Evolutionary conservation across 2,888 invertebrate genomes (phyloP).

Genomic region (Epinotia brunnichana): DNA sequence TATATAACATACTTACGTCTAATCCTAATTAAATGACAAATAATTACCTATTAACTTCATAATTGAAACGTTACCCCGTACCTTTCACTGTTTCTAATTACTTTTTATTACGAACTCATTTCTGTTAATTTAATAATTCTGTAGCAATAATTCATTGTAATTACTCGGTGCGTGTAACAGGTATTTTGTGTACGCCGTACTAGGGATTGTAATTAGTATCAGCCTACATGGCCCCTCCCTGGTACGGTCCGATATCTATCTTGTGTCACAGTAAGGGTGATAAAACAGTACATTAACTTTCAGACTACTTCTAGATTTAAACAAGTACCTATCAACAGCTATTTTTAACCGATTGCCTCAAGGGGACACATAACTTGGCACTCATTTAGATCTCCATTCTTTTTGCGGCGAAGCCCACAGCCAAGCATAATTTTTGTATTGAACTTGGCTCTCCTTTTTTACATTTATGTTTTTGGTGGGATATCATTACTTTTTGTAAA

Average conservation of each 20-base stretch:
- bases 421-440: no score
- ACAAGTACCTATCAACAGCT: no score
- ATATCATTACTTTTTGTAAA: no score
- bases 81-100: slow-evolving; percentile 44
- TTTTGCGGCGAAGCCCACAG: no score
- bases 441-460: no score
- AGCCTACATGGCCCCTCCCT: slow-evolving; percentile 40
- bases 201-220: slow-evolving; percentile 44
- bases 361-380: no score
- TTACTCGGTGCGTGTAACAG: slow-evolving; percentile 47
- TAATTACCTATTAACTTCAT: slow-evolving; percentile 28
- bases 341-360: no score
- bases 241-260: slow-evolving; percentile 39
- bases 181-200: slow-evolving; percentile 39
- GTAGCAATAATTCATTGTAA: slow-evolving; percentile 37
- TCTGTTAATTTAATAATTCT: slow-evolving; percentile 42
- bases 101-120: slow-evolving; percentile 42
- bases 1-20: background rate
- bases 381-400: no score
- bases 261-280: slow-evolving; percentile 18
- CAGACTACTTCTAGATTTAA: background rate
- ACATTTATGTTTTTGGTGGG: no score
- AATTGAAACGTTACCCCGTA: slow-evolving; percentile 37
- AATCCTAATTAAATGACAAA: slow-evolving; percentile 2
- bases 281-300: slow-evolving; percentile 3